Base-by-base conservation (phyloP, 64 coral and sea anemone species). In the Pachyseris speciosa region DNA sequence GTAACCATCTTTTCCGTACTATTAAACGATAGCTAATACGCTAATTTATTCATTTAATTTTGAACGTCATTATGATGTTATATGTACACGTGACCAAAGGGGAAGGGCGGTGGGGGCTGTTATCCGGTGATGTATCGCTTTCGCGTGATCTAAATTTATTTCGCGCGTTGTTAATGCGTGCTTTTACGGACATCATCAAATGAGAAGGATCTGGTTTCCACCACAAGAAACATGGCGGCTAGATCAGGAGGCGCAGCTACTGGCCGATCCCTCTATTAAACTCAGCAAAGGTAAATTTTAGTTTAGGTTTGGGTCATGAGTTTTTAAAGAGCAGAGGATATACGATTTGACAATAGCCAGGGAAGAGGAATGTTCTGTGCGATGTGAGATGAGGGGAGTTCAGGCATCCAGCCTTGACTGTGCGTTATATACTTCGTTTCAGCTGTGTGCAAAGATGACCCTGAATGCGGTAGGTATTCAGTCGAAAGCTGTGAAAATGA, bases 401-500 rank as follows among this genome's bases (percentile, higher is more conserved):
- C n/a, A 0, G 5, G 7, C 0, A 2, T 1, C 17, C 52, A 57
- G 52, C 1, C 7, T 37, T 5, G 36, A 20, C 16, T 74, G n/a
- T 74, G 7, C n/a, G 34, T 1, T 74, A 3, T 39, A 0, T n/a
- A 9, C 28, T 39, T 74, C 30, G 17, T 79, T 78, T 70, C 81
- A 97, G 95, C 95, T 34, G 51, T 97, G 39, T 97, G 95, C 36
- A 80, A 97, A 65, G 95, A 92, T 84, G 72, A 93, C 38, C 13
- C 37, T 7, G 95, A 97, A 51, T 97, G 95, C 75, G 59, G 83
- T 44, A 70, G 95, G 5, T 97, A 80, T 60, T 89, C 86, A 17
- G 16, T 38, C n/a, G 80, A 97, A 55, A 88, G 64, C 72, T 97
- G 95, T 57, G 64, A 68, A 64, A 97, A 93, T 71, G 95, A 93